Percentiles rank a stretch among this genome's conserved stretches.
phyloP scores from a whole-genome alignment of 2,113 vertebrate species.

The Phainopepla nitens region DNA sequence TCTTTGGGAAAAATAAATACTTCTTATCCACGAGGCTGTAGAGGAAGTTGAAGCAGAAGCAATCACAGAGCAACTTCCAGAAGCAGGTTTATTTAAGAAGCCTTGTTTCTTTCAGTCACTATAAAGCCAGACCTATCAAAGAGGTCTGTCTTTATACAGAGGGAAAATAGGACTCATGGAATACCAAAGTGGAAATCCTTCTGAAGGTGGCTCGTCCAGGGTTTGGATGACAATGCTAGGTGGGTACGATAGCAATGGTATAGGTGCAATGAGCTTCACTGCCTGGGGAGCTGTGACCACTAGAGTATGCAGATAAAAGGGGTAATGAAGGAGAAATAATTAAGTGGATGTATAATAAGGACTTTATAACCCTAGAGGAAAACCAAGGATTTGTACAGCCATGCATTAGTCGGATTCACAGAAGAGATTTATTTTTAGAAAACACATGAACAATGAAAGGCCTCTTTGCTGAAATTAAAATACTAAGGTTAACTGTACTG shows the following conservation, averaged over 20 bases:
- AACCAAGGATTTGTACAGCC: background rate
- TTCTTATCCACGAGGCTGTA: background rate
- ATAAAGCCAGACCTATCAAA: background rate
- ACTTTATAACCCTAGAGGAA: background rate
- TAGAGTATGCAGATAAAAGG: background rate
- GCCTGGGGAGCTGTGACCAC: background rate
- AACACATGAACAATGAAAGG: background rate
- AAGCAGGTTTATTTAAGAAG: background rate
- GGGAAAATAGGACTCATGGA: background rate
- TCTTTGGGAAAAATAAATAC: background rate
- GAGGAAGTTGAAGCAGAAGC: background rate
- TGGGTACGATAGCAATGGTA: background rate
- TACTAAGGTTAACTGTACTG: background rate
- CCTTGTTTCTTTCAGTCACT: background rate
- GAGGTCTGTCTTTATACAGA: background rate
- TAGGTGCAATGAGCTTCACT: background rate
- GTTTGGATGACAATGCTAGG: background rate
- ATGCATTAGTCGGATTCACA: background rate
- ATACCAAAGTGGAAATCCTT: background rate
- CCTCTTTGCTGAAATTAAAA: background rate
- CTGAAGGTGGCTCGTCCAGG: background rate
- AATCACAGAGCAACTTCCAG: background rate
- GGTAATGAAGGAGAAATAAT: background rate
- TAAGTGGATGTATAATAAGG: background rate
- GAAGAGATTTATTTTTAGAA: background rate